Base-by-base conservation (phyloP, 2,888 invertebrate genomes). In the Lymantria monacha region DNA sequence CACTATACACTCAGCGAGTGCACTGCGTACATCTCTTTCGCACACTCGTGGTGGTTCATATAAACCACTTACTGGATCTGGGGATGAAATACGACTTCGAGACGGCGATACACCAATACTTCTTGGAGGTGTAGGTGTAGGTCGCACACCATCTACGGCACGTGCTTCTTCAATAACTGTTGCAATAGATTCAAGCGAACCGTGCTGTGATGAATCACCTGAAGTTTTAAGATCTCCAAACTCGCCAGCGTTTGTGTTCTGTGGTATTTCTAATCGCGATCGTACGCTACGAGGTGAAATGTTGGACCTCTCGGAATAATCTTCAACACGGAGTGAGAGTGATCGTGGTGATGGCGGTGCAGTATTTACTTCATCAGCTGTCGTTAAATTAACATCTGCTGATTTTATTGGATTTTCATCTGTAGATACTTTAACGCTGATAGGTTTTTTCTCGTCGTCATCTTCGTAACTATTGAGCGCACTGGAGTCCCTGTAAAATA, bases 401-500 rank as follows among this genome's bases (percentile, higher is more conserved):
- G 43, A 46, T 30, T 43, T 49, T 15, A 42, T 31, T 13, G 49
- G 12, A 1, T 46, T 53, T 3, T 55, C 56, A 37, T 51, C 53
- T 12, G 40, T 33, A 10, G 3, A 42, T 9, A 53, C 55, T 41
- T 51, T 61, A 11, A 43, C 49, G 9, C 66, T 53, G n/a, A 53
- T 51, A 11, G 15, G 14, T 33, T 59, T 65, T 48, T 55, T 63
- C 14, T 50, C 51, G n/a, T 55, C 54, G 11, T 10, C 51, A 7
- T 65, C 66, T 7, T 67, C 78, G 59, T 66, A 65, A 55, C 63
- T 70, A 42, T 88, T 71, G 70, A 86, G 69, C 74, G 87, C 70
- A 72, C 84, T 81, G 76, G 82, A 66, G 74, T 92, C 81, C 81
- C 93, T 74, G 84, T 65, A 91, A 70, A 59, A 72, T 48, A 73